These are phyloP conservation scores for Thalpophila matura DNA, from an alignment of 2,888 invertebrate genomes.

Conservation along the genomic window DNA sequence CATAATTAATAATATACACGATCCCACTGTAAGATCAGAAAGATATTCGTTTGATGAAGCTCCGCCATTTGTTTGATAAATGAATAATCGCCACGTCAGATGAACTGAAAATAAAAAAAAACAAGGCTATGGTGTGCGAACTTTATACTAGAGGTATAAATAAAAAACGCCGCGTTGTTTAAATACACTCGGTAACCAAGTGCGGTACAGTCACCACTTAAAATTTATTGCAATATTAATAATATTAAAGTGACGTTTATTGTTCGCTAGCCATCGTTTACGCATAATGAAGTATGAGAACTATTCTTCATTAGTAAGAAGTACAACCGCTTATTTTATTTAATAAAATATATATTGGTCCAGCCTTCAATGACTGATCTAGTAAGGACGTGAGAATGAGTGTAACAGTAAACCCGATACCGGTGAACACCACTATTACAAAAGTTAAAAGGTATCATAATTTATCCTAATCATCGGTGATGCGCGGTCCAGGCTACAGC, in stretches of 20 bases:
- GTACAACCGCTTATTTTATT: conserved; percentile 53
- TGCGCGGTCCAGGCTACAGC: conserved; percentile 58
- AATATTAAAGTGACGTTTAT: conserved; percentile 75
- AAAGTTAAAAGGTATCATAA: conserved; percentile 38
- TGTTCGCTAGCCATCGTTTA: conserved; percentile 62
- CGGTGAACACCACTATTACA: conserved; percentile 29
- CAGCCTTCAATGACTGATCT: neutral
- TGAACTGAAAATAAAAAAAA: conserved; percentile 72
- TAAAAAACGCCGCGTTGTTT: conserved; percentile 73
- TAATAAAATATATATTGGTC: conserved; percentile 32
- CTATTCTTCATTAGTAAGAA: conserved; percentile 31
- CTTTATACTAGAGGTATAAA: conserved; percentile 76
- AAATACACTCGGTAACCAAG: conserved; percentile 69
- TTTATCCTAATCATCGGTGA: conserved; percentile 48
- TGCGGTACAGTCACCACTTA: conserved; percentile 70
- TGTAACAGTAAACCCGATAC: conserved; percentile 10
- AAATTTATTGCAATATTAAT: conserved; percentile 75
- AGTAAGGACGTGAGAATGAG: conserved; percentile 1
- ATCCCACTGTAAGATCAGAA: conserved; percentile 66
- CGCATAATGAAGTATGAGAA: conserved; percentile 41
- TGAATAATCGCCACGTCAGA: conserved; percentile 77
- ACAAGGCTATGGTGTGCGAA: conserved; percentile 74
- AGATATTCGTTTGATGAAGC: conserved; percentile 83
- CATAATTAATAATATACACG: conserved; percentile 74
- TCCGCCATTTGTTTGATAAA: conserved; percentile 83